A percentile compares a stretch with the other conserved stretches of the same genome.
Evolutionary conservation across 2,888 invertebrate genomes (phyloP).

Genomic region (Seladonia tumulorum): DNA sequence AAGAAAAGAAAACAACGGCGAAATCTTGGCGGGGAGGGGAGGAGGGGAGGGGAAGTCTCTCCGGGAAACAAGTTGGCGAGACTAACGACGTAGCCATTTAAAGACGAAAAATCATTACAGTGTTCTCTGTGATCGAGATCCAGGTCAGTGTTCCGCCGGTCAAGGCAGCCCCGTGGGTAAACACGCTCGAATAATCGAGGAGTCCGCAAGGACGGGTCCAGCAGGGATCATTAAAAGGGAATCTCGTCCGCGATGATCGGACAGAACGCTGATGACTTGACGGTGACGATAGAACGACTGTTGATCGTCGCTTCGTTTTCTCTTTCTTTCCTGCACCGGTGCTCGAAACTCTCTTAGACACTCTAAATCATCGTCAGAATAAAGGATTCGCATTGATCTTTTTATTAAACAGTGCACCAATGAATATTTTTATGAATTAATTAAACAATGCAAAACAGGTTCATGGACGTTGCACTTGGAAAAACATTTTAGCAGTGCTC

Average conservation of each 20-base stretch:
- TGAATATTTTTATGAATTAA: too few species aligned
- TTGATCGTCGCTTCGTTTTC: constrained; percentile 35
- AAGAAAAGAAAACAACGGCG: background rate
- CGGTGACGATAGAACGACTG: constrained; percentile 26
- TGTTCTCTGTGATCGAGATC: constrained; percentile 11
- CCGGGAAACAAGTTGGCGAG: constrained; percentile 13
- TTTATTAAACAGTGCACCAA: too few species aligned
- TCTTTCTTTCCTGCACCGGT: background rate
- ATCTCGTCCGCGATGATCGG: background rate
- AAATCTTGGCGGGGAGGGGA: background rate
- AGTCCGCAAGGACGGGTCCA: background rate
- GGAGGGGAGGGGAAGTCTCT: background rate
- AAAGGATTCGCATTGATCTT: background rate
- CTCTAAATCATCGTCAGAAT: background rate
- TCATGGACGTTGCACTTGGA: too few species aligned
- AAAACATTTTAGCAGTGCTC: too few species aligned
- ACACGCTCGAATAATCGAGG: constrained; percentile 39
- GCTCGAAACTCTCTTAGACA: background rate
- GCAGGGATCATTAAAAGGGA: constrained; percentile 1
- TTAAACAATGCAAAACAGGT: too few species aligned
- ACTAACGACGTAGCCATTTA: constrained; percentile 30
- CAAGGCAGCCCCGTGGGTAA: constrained; percentile 3
- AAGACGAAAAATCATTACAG: background rate
- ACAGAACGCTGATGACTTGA: constrained; percentile 9
- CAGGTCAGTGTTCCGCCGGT: constrained; percentile 25